Evolutionary conservation across 37 sponge, comb jelly and placozoan genomes (phyloP).

Genomic region (Eunapius fragilis): DNA sequence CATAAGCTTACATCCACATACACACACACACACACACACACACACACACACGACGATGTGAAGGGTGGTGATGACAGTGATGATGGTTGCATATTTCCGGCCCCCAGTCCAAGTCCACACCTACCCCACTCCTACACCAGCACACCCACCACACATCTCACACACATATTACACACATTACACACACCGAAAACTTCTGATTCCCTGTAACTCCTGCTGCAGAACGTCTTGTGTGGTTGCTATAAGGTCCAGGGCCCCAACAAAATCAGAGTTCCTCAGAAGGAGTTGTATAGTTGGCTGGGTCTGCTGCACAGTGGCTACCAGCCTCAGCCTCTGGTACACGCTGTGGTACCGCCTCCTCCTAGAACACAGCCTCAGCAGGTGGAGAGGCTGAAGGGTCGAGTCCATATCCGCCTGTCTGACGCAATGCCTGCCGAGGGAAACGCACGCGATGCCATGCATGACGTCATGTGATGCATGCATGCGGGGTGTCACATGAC

Average conservation of each 20-base stretch:
- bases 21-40: constrained; percentile 27
- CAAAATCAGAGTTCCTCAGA: constrained; percentile 88
- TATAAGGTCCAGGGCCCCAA: constrained; percentile 96
- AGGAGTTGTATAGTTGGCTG: constrained; percentile 97
- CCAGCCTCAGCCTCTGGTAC: constrained; percentile 70
- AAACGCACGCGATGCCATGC: no score
- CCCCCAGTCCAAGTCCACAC: constrained; percentile 1
- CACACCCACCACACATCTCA: neutral
- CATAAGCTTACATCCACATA: neutral
- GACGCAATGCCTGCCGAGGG: constrained; percentile 52
- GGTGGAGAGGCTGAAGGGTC: constrained; percentile 34
- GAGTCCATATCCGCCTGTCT: constrained; percentile 15
- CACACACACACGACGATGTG: constrained; percentile 9
- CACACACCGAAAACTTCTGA: constrained; percentile 83
- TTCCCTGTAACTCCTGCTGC: constrained; percentile 84
- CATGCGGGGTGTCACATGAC: neutral
- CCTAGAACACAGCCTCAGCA: constrained; percentile 25
- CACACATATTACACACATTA: neutral
- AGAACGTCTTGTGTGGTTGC: constrained; percentile 92
- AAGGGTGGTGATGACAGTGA: neutral
- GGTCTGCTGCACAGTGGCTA: constrained; percentile 91
- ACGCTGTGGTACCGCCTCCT: constrained; percentile 9
- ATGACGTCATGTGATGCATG: neutral
- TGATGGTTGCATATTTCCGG: no score
- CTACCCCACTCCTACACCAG: neutral